A percentile compares a stretch with the other conserved stretches of the same genome.
Evolutionary conservation across 2,113 vertebrate genomes (phyloP).

Genomic region (Entelurus aequoreus): DNA sequence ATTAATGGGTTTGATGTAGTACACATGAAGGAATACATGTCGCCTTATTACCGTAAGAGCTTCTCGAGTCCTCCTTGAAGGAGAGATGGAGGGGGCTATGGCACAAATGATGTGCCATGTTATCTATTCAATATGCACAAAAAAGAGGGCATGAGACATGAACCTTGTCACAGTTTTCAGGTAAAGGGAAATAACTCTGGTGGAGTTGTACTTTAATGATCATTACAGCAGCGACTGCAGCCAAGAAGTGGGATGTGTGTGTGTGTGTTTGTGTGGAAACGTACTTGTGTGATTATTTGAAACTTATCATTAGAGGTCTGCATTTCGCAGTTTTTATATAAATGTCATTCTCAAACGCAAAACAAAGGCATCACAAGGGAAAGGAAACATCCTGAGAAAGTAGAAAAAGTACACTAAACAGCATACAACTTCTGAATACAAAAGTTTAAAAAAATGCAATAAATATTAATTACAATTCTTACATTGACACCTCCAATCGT

Average conservation of each 20-base stretch:
- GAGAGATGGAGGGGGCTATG: slow-evolving; percentile 27
- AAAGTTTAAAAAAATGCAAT: background rate
- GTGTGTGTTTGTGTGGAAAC: slow-evolving; percentile 5
- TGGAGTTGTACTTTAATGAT: slow-evolving; percentile 45
- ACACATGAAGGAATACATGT: slow-evolving; percentile 64
- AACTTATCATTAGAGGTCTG: slow-evolving; percentile 24
- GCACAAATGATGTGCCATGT: slow-evolving; percentile 17
- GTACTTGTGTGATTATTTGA: background rate
- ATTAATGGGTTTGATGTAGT: slow-evolving; percentile 71
- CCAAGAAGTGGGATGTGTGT: slow-evolving; percentile 14
- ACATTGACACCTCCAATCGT: background rate
- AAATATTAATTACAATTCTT: background rate
- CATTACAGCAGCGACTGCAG: slow-evolving; percentile 25
- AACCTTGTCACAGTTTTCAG: slow-evolving; percentile 50
- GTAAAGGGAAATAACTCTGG: slow-evolving; percentile 38
- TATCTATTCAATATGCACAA: slow-evolving; percentile 56
- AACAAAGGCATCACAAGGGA: background rate
- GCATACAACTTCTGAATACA: background rate
- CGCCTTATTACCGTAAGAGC: slow-evolving; percentile 69
- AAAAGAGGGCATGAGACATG: slow-evolving; percentile 40
- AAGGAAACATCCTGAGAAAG: background rate
- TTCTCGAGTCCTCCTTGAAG: slow-evolving; percentile 67
- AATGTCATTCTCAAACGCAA: slow-evolving; percentile 6
- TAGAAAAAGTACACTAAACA: background rate
- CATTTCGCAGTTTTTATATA: slow-evolving; percentile 8